phyloP scores from a whole-genome alignment of 1,140 invertebrate genomes.

The Solen grandis region DNA sequence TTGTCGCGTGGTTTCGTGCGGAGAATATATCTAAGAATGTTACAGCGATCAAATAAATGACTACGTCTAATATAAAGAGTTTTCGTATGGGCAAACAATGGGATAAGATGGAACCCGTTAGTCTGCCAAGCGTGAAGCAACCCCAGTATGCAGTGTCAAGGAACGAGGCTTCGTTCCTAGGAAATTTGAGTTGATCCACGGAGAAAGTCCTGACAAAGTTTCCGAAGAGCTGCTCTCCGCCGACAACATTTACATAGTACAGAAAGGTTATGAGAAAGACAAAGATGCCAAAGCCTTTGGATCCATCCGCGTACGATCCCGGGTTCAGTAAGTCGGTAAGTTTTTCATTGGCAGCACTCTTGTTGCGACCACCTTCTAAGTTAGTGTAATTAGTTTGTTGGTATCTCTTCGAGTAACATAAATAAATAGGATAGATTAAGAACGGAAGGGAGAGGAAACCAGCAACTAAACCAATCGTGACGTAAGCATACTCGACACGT shows the following conservation, averaged over 20 bases:
- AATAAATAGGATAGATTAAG: constrained; percentile 34
- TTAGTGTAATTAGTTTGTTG: neutral
- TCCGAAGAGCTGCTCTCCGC: constrained; percentile 60
- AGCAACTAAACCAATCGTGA: constrained; percentile 43
- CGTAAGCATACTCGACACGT: constrained; percentile 52
- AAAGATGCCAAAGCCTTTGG: constrained; percentile 27
- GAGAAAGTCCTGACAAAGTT: constrained; percentile 59
- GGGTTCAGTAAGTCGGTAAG: constrained; percentile 30
- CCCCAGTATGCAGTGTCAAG: constrained; percentile 50
- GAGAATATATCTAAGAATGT: constrained; percentile 44
- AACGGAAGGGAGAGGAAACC: constrained; percentile 36
- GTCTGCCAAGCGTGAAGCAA: constrained; percentile 39
- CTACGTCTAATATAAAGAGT: constrained; percentile 23
- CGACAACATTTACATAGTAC: constrained; percentile 52
- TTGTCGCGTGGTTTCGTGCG: neutral
- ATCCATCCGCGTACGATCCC: constrained; percentile 46
- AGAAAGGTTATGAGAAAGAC: constrained; percentile 55
- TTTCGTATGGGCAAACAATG: constrained; percentile 27
- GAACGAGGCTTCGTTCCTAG: constrained; percentile 43
- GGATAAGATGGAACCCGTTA: constrained; percentile 35
- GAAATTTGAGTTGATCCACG: constrained; percentile 46
- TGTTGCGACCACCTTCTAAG: neutral
- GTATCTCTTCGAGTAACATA: neutral
- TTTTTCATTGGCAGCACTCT: neutral
- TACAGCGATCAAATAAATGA: constrained; percentile 21